Base-by-base conservation (phyloP, 2,797 vertebrate species). In the Scarus forsteni region DNA sequence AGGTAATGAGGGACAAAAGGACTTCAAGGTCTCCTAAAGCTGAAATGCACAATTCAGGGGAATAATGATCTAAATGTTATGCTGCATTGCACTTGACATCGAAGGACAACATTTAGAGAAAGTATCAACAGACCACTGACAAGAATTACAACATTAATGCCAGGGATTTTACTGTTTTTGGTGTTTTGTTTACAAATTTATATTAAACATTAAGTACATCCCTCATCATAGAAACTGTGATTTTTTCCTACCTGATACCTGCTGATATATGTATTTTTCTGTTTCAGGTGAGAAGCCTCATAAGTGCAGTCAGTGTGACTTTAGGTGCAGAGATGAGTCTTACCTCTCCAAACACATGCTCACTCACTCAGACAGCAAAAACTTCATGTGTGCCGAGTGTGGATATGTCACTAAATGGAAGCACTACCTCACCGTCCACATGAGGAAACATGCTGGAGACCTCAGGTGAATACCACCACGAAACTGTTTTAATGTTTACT, bases 391-490 rank as follows among this genome's bases (percentile, higher is more conserved):
- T 62, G 95, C 97, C 0, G 98, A 99, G 69, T 99, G 98, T 0
- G 98, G 98, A 50, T 99, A 99, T 13, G 93, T 99, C 90, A 99
- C 98, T 51, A 99, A 98, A 75, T 99, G 98, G 98, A 99, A 99
- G 70, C 98, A 99, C 80, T 99, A 98, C 73, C 92, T 99, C 63
- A 98, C 93, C 0, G 97, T 99, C 67, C 98, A 99, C 75, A 99
- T 99, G 98, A 95, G 98, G 73, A 99, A 99, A 84, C 98, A 99
- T 18, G 93, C 95, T 0, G 97, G 97, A 13, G 98, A 99, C 87
- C 96, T 99, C 84, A 95, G 97, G 98, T 98, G 80, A 2, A 51
- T 60, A 2, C 36, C 4, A 4, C 27, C 27, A 27, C 27, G 27
- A 27, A 14, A 42, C 6, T 45, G 14, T 4, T 7, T 55, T 70